These are phyloP conservation scores for Salvator merianae DNA, from an alignment of 2,113 vertebrate genomes.

Conservation along the genomic window DNA sequence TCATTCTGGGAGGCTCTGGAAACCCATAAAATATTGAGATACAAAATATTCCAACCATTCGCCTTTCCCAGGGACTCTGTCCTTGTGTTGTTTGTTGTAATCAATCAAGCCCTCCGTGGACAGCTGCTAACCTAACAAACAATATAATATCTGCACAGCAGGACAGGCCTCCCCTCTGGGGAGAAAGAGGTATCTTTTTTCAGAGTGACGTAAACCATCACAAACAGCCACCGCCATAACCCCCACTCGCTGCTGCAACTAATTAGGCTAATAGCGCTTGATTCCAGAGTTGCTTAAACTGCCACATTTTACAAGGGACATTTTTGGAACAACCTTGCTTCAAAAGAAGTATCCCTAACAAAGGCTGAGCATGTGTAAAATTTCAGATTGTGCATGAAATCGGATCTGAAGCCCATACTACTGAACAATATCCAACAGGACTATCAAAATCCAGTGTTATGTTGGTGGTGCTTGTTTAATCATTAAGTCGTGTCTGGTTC, in stretches of 20 bases:
- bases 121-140: not conserved
- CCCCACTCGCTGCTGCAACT: not conserved
- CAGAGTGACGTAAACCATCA: slow-evolving; percentile 21
- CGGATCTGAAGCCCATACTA: too few species aligned
- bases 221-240: not conserved
- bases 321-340: not conserved
- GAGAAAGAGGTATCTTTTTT: not conserved
- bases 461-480: too few species aligned
- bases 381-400: too few species aligned
- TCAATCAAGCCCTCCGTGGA: not conserved
- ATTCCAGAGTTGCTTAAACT: slow-evolving; percentile 9
- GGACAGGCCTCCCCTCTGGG: not conserved
- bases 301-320: not conserved
- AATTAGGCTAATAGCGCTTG: not conserved
- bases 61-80: not conserved
- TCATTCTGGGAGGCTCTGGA: not conserved
- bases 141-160: not conserved
- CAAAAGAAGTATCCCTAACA: slow-evolving; percentile 10
- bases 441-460: too few species aligned
- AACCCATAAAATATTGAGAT: not conserved
- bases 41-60: not conserved
- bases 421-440: too few species aligned
- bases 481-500: too few species aligned
- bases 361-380: not conserved
- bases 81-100: not conserved